These are phyloP conservation scores for Crotalus tigris DNA, from an alignment of 2,113 vertebrate species.

Conservation along the genomic window DNA sequence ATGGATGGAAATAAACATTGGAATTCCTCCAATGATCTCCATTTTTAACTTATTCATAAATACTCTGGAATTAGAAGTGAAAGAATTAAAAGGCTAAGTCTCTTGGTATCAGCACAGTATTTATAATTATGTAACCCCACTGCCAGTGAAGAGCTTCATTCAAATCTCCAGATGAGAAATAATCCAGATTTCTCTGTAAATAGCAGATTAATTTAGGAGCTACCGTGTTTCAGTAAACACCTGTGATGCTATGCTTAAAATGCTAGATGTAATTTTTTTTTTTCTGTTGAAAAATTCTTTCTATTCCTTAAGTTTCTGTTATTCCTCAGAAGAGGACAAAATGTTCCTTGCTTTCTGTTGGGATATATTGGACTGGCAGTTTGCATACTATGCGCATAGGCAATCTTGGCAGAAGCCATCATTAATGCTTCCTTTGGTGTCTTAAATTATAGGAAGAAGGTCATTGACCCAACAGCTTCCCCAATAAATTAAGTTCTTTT, in stretches of 20 bases:
- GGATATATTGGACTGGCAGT: constrained; percentile 36
- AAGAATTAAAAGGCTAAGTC: background rate
- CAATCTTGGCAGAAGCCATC: constrained; percentile 39
- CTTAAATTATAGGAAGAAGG: constrained; percentile 63
- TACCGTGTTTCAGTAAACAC: no score
- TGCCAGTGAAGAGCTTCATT: background rate
- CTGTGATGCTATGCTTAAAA: background rate
- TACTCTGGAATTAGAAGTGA: background rate
- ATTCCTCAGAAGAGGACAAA: constrained; percentile 35
- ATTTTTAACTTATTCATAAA: background rate
- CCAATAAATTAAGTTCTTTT: constrained; percentile 65
- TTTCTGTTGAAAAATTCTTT: constrained; percentile 10
- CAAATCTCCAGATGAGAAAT: background rate
- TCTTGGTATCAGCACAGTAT: background rate
- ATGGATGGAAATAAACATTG: background rate
- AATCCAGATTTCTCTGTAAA: background rate
- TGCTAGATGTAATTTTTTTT: constrained; percentile 45
- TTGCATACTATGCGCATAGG: background rate
- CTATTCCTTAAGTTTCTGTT: constrained; percentile 29
- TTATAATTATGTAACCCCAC: background rate
- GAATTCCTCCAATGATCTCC: background rate
- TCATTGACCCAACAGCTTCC: constrained; percentile 61
- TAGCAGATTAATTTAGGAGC: background rate
- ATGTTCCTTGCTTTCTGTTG: constrained; percentile 18
- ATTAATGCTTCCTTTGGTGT: constrained; percentile 53